A percentile compares a stretch with the other conserved stretches of the same genome.
Conservation (phyloP, 2,797 vertebrate species). For the Lycodopsis pacificus region DNA sequence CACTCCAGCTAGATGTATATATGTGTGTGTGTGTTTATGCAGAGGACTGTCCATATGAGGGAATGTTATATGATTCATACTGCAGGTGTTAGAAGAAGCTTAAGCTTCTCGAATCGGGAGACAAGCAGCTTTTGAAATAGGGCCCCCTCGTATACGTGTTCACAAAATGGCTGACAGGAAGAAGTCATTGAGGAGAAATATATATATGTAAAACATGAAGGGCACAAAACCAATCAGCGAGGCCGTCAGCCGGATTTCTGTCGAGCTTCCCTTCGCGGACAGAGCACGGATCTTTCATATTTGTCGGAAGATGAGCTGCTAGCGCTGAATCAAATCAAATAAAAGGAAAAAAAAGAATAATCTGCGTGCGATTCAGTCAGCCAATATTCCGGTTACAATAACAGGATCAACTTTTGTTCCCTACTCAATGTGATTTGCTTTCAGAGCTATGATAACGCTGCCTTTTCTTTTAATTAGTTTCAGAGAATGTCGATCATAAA, state of each 20-base stretch:
- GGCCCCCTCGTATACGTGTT: conserved; percentile 25
- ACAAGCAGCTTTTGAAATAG: conserved; percentile 62
- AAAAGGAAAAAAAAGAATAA: conserved; percentile 43
- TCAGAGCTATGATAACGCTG: conserved; percentile 62
- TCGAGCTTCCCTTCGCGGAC: conserved; percentile 39
- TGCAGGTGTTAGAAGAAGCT: conserved; percentile 72
- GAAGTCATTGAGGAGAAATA: conserved; percentile 44
- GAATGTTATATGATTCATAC: conserved; percentile 72
- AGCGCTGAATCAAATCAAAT: conserved; percentile 61
- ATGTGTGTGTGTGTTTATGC: conserved; percentile 64
- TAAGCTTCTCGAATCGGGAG: conserved; percentile 50
- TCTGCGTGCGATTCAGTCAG: conserved; percentile 62
- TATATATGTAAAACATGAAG: conserved; percentile 37
- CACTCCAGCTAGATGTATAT: conserved; percentile 38
- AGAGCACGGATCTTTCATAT: conserved; percentile 35
- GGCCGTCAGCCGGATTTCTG: conserved; percentile 52
- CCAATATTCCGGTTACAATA: conserved; percentile 65
- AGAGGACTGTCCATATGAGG: conserved; percentile 57
- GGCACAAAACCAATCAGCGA: conserved; percentile 54
- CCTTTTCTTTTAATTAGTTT: conserved; percentile 71
- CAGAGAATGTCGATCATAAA: conserved; percentile 60
- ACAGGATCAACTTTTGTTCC: conserved; percentile 78
- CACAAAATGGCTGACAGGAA: conserved; percentile 57
- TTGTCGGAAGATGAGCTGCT: conserved; percentile 49
- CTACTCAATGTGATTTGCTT: conserved; percentile 60